These are phyloP conservation scores for Drosophila lutescens DNA, from an alignment of 2,888 invertebrate genomes.

Conservation along the genomic window DNA sequence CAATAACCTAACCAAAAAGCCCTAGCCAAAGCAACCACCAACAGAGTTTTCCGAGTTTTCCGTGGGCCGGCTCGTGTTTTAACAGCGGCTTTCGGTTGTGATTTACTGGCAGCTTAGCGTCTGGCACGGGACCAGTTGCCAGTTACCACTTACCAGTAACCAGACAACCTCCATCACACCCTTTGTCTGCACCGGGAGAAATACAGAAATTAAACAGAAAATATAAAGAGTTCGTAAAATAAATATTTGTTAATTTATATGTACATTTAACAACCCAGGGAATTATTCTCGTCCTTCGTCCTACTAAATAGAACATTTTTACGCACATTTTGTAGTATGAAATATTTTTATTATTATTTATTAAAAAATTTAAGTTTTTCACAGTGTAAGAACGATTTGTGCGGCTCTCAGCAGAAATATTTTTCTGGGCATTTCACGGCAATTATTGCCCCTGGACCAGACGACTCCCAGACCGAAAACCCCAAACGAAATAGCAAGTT, in stretches of 20 bases:
- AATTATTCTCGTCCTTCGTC: too few relatives aligned
- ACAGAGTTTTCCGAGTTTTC: conserved; percentile 46
- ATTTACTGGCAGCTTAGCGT: conserved; percentile 79
- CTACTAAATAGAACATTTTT: too few relatives aligned
- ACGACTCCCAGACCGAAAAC: conserved; percentile 34
- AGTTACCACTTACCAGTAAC: conserved; percentile 29
- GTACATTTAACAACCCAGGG: too few relatives aligned
- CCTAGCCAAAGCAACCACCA: conserved; percentile 54
- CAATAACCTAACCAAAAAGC: conserved; percentile 19
- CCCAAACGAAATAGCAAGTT: conserved; percentile 49
- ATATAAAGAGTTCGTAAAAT: too few relatives aligned
- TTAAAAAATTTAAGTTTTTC: not conserved
- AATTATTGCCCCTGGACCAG: conserved; percentile 64
- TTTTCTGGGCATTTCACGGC: conserved; percentile 70
- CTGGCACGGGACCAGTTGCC: conserved; percentile 57
- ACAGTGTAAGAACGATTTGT: conserved; percentile 52
- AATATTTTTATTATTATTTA: too few relatives aligned
- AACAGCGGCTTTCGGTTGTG: conserved; percentile 81
- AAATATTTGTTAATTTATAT: too few relatives aligned
- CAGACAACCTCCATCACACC: not conserved
- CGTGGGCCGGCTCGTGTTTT: conserved; percentile 69
- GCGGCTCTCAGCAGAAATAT: conserved; percentile 66
- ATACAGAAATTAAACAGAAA: not conserved
- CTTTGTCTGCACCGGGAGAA: conserved; percentile 1
- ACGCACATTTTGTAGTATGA: too few relatives aligned